Evolutionary conservation across 2,888 invertebrate genomes (phyloP).

Genomic region (Ichneumoninae sp.): DNA sequence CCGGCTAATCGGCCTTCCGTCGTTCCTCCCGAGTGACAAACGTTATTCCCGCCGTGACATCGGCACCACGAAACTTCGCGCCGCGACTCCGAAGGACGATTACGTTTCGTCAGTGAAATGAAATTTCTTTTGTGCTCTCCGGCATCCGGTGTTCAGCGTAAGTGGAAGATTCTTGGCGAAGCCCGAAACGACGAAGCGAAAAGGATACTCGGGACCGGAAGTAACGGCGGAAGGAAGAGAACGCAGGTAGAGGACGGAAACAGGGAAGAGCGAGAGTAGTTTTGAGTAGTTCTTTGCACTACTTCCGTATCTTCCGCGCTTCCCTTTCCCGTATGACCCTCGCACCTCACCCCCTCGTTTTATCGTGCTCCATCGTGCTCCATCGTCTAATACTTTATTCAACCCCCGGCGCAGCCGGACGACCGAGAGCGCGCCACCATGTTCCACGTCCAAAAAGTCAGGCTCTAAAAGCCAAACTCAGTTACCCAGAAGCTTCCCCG

Average conservation of each 20-base stretch:
- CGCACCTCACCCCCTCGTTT: not conserved
- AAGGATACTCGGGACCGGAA: conserved; percentile 4
- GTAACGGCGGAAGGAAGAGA: conserved; percentile 35
- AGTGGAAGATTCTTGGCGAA: not conserved
- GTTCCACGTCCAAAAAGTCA: conserved; percentile 58
- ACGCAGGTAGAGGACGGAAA: not conserved
- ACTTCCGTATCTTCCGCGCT: conserved; percentile 53
- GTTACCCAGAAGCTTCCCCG: conserved; percentile 67
- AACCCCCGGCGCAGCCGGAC: conserved; percentile 66
- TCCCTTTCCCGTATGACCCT: conserved; percentile 34
- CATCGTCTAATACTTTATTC: conserved; percentile 78
- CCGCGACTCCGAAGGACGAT: conserved; percentile 20
- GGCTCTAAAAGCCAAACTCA: conserved; percentile 76
- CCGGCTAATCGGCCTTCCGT: conserved; percentile 28
- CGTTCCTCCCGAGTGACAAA: not conserved
- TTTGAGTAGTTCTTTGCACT: conserved; percentile 58
- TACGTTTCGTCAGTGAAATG: conserved; percentile 61
- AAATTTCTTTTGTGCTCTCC: conserved; percentile 36
- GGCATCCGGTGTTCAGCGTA: not conserved
- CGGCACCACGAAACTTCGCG: not conserved
- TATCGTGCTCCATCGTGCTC: conserved; percentile 36
- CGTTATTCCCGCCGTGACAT: conserved; percentile 1
- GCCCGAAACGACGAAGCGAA: conserved; percentile 4
- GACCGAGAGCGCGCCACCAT: conserved; percentile 53
- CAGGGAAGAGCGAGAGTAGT: conserved; percentile 47